Evolutionary conservation across 2,797 vertebrate species (phyloP).

Genomic region (Ctenopoma kingsleyae): DNA sequence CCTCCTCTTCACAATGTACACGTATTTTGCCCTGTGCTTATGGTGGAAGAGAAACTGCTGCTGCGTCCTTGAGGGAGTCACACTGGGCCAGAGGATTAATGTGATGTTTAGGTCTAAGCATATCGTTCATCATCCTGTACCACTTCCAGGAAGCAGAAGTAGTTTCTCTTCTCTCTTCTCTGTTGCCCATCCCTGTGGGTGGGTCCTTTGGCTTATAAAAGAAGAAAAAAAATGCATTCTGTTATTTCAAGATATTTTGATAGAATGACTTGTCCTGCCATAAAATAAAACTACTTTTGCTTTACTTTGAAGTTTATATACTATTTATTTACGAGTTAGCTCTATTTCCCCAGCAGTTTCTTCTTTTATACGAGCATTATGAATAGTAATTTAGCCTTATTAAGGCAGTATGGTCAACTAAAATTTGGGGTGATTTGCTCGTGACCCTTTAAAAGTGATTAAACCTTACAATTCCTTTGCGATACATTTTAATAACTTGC

Average conservation of each 20-base stretch:
- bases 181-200: conserved; percentile 55
- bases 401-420: background rate
- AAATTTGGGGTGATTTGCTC: conserved; percentile 17
- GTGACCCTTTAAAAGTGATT: conserved; percentile 21
- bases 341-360: background rate
- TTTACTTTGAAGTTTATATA: background rate
- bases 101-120: conserved; percentile 79
- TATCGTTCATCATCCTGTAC: conserved; percentile 79
- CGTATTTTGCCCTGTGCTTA: conserved; percentile 54
- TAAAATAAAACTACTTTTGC: background rate
- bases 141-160: conserved; percentile 67
- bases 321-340: background rate
- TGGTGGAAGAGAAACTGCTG: conserved; percentile 63
- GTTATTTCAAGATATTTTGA: conserved; percentile 29
- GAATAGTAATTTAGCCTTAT: conserved; percentile 11
- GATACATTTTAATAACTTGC: background rate
- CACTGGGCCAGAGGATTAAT: conserved; percentile 78
- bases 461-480: conserved; percentile 1
- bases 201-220: conserved; percentile 51
- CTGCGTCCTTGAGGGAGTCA: conserved; percentile 75
- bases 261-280: conserved; percentile 29
- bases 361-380: conserved; percentile 7
- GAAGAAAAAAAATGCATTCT: conserved; percentile 43
- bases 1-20: conserved; percentile 63
- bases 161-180: conserved; percentile 65